Evolutionary conservation across 1,140 invertebrate genomes (phyloP), one percentile per base, ranked within the genome.

Genomic region (Phthorimaea operculella): DNA sequence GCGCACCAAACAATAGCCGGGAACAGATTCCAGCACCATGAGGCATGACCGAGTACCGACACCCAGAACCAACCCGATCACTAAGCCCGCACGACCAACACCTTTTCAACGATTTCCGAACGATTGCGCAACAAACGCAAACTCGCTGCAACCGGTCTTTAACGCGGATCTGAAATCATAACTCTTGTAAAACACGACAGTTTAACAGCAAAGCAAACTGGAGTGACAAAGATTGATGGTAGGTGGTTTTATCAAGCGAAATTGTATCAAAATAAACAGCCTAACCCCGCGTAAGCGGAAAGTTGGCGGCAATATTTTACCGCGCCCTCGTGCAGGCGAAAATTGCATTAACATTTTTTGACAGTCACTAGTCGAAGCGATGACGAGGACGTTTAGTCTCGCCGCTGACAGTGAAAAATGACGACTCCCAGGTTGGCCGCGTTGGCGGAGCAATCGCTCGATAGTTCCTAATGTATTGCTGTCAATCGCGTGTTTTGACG

Each of bases 401-500:
- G 61, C 60, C 57, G 59, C 65, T 76, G 78, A 81, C 79, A 80
- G 75, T 80, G 77, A 79, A 78, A 82, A 80, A 82, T 82, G 74
- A 80, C 71, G 54, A 74, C 63, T 70, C 64, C 60, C 54, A 70
- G 62, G 66, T 66, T 67, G 66, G 69, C 63, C 57, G 69, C 64
- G 59, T 61, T 54, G 64, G 63, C 63, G 61, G 58, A 56, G 60
- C 64, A 72, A 74, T 76, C 75, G 68, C 50, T 75, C 74, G 76
- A 80, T 79, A 79, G 71, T 73, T 79, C 64, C 71, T 80, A 80
- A 81, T 80, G 77, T 80, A 79, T 79, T 57, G 76, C 72, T 75
- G 76, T 80, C 78, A 77, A 80, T 83, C 76, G 74, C 63, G 66
- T 70, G 65, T 77, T 79, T 76, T 77, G 75, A 77, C 75, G 71